Base-by-base conservation (phyloP, 1,140 invertebrate genomes). In the Camponotus vicinus region DNA sequence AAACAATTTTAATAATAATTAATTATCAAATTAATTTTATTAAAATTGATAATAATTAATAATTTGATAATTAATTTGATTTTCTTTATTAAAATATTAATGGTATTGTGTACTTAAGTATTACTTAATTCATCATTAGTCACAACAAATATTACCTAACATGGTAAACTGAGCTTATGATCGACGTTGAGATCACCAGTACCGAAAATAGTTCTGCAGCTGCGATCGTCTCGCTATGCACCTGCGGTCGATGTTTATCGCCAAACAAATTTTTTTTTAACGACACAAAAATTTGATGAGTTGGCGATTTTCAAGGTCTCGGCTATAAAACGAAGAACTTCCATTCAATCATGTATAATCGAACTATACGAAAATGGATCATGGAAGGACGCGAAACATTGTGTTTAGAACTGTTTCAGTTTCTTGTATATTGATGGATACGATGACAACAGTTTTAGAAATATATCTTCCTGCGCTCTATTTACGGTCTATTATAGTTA, bases 171-270 rank as follows among this genome's bases (percentile, higher is more conserved):
- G 55, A 52, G 13, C 27, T 73, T 59, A 34, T 42, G 66, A 73
- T 85, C 80, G 52, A 15, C 15, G 69, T 52, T 52, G n/a, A 40
- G n/a, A 88, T 89, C 71, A 45, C 27, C 80, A 61, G 21, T 34
- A 18, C 73, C 61, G 79, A 87, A 66, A 84, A 70, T 88, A 89
- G 82, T 69, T 45, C 27, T 59, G 67, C 88, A 89, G 73, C 73
- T 89, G 88, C 86, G 57, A 57, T 82, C 57, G 52, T 27, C 52
- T 18, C 49, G n/a, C 40, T 45, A 27, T 27, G 86, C 88, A 89
- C 86, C 64, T 89, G 86, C 80, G n/a, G 52, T 75, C 84, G 73
- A 66, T 64, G 61, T 67, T 67, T 85, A 45, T 77, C 59, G 75
- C 18, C 40, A 45, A 32, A 27, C 76, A 49, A 78, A 66, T 78